Evolutionary conservation across 2,888 invertebrate species (phyloP), one percentile per base, ranked within the genome.

Genomic region (Conomelus anceps): DNA sequence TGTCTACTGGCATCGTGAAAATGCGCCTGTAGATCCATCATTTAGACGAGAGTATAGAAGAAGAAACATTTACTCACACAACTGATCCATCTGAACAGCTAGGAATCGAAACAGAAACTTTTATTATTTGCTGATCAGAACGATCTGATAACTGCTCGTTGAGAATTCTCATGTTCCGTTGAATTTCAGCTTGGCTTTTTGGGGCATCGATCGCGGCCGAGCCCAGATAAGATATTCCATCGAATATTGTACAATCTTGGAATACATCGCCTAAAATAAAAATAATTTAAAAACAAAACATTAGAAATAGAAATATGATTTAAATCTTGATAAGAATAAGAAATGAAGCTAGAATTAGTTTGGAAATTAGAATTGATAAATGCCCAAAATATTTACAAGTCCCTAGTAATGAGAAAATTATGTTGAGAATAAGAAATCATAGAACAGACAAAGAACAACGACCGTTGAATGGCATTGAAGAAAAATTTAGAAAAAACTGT

Each of bases 151-250:
- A 94, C 91, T 95, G 95, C 89, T 97, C 97, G 93, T 98, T 98
- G 88, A 99, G 94, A 92, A 98, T 97, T 91, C 96, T 96, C 97
- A 99, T 99, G 93, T 98, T 98, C 89, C 97, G 95, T 93, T 98
- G 98, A 90, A 99, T 98, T 94, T 99, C 98, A 13, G 94, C 94
- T 94, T 99, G 98, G 22, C 97, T 98, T 93, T 98, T 97, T 0
- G 99, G 98, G 17, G 98, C 97, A 92, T 97, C 97, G 92, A 99
- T 98, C 91, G 96, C 96, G 89, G 98, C 97, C 17, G 98, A 97
- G 85, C 99, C 99, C 91, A 99, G 95, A 94, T 99, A 99, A 90
- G 97, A 97, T 85, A 99, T 98, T 0, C 98, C 97, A 92, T 97
- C 97, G 94, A 98, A 98, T 92, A 98, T 96, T 22, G 98, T 97